Evolutionary conservation across 2,113 vertebrate species (phyloP), one percentile per base, ranked within the genome.

Genomic region (Nansenia antarctica): DNA sequence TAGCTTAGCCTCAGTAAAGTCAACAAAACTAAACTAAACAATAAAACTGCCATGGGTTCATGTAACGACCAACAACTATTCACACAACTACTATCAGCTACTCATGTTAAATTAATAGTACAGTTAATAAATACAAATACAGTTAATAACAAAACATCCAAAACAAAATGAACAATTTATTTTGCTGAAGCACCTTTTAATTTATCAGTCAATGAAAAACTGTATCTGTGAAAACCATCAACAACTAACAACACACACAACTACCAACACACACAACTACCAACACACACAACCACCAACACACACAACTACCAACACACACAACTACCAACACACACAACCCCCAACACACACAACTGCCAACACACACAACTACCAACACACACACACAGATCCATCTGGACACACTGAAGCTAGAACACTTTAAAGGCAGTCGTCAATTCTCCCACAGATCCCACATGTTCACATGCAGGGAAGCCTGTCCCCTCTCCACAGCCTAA

Each of bases 1-100:
- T 86, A 69, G 65, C 72, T 69, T 61, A 75, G 82, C 62, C 42
- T 82, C 70, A 80, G 65, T 34, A 78, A 75, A 82, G 83, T 81
- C 83, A 85, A 88, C 81, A 77, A 67, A 82, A 79, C 79, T n/a
- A 76, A 65, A 81, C 15, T 68, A 84, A 83, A 82, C 66, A 9
- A 5, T 14, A 47, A 9, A 30, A 57, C 3, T 20, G 15, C 5
- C n/a, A 22, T 20, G 20, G 3, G 45, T 49, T 47, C 9, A 47
- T 20, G 42, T n/a, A 20, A 47, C 15, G 42, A n/a, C n/a, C n/a
- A n/a, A n/a, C n/a, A n/a, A n/a, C n/a, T n/a, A n/a, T n/a, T n/a
- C n/a, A n/a, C n/a, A n/a, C n/a, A n/a, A n/a, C n/a, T n/a, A n/a
- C n/a, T n/a, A n/a, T n/a, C n/a, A n/a, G n/a, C n/a, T n/a, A n/a